These are phyloP conservation scores for Scomber scombrus DNA, from an alignment of 2,113 vertebrate genomes.

Conservation along the genomic window DNA sequence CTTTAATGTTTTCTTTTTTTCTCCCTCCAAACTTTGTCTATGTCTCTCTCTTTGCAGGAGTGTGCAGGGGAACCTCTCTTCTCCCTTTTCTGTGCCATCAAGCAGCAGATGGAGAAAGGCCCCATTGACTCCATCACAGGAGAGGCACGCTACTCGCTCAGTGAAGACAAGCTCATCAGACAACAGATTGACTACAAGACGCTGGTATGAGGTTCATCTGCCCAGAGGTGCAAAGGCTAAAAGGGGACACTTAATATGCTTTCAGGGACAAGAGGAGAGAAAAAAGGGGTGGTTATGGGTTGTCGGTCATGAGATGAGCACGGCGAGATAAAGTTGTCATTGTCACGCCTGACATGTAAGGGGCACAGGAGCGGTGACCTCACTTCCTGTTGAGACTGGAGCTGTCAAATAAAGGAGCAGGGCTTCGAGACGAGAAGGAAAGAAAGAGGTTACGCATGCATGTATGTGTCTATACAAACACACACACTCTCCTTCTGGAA, in stretches of 20 bases:
- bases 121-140: slow-evolving; percentile 98
- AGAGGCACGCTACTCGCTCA: slow-evolving; percentile 96
- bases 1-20: slow-evolving; percentile 34
- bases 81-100: slow-evolving; percentile 99
- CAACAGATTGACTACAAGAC: slow-evolving; percentile 99
- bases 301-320: slow-evolving; percentile 59
- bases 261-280: slow-evolving; percentile 49
- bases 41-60: slow-evolving; percentile 84
- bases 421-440: neutral
- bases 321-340: slow-evolving; percentile 62
- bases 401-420: slow-evolving; percentile 64
- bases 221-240: slow-evolving; percentile 38
- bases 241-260: slow-evolving; percentile 56
- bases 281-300: slow-evolving; percentile 69
- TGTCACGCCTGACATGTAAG: slow-evolving; percentile 69
- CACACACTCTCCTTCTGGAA: slow-evolving; percentile 16
- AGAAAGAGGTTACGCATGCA: slow-evolving; percentile 27
- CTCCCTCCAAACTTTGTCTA: slow-evolving; percentile 1
- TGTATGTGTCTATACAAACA: slow-evolving; percentile 9
- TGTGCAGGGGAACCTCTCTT: slow-evolving; percentile 98
- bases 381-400: slow-evolving; percentile 65
- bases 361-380: slow-evolving; percentile 60
- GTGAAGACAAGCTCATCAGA: slow-evolving; percentile 98
- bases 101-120: slow-evolving; percentile 97
- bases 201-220: slow-evolving; percentile 87